Percentiles rank a stretch among this genome's conserved stretches.
These are phyloP conservation scores for Oostethus manadensis DNA, from an alignment of 2,113 vertebrate genomes.

Conservation along the genomic window DNA sequence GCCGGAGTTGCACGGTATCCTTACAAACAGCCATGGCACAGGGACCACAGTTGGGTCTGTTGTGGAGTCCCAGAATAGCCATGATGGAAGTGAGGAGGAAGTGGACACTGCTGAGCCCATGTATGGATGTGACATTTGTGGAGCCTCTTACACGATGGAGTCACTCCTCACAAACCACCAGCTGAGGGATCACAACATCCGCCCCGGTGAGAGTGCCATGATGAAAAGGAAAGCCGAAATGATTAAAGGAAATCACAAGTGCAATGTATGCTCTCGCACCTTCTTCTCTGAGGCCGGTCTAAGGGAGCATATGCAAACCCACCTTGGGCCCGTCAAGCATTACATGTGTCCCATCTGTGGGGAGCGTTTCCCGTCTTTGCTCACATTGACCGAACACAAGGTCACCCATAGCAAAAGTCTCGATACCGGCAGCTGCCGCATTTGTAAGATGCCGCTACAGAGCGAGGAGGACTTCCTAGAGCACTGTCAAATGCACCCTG, in stretches of 20 bases:
- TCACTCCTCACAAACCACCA: constrained; percentile 95
- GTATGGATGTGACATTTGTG: constrained; percentile 96
- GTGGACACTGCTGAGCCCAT: constrained; percentile 91
- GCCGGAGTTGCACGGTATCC: constrained; percentile 82
- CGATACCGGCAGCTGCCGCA: constrained; percentile 95
- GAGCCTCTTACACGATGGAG: constrained; percentile 98
- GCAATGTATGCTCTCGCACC: constrained; percentile 95
- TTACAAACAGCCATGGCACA: constrained; percentile 85
- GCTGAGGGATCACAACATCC: constrained; percentile 95
- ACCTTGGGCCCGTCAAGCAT: constrained; percentile 97
- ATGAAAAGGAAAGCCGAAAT: constrained; percentile 95
- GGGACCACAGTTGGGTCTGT: constrained; percentile 43
- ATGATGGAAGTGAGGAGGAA: constrained; percentile 89
- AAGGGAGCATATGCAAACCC: constrained; percentile 96
- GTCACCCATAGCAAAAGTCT: constrained; percentile 98
- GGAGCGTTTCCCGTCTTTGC: constrained; percentile 93
- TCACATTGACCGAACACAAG: constrained; percentile 98
- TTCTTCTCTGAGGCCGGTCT: constrained; percentile 98
- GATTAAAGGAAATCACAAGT: constrained; percentile 98
- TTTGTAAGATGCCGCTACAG: constrained; percentile 97
- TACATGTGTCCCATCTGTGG: constrained; percentile 99
- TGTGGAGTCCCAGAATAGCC: constrained; percentile 86
- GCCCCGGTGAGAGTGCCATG: constrained; percentile 91
- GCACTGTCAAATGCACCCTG: constrained; percentile 99
- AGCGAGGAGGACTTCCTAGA: constrained; percentile 97